These are phyloP conservation scores for Tridacna crocea DNA, from an alignment of 2,888 invertebrate genomes.

Conservation along the genomic window DNA sequence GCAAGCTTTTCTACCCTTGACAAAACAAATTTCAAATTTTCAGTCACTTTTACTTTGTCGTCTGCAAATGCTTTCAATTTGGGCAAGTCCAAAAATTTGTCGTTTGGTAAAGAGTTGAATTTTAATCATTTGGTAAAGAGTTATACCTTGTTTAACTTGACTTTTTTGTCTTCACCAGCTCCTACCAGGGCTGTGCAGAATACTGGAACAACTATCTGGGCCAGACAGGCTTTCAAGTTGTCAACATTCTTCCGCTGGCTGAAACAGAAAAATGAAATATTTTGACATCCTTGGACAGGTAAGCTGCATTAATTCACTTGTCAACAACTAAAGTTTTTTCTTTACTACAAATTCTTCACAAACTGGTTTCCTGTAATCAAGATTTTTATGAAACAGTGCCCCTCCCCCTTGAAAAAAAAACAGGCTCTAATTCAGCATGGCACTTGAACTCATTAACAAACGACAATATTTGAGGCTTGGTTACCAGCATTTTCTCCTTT, in stretches of 20 bases:
- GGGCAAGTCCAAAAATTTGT: no score
- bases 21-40: not conserved
- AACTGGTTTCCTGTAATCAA: no score
- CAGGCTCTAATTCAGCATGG: no score
- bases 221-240: slow-evolving; percentile 96
- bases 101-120: not conserved
- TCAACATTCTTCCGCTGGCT: slow-evolving; percentile 98
- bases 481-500: not conserved
- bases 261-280: slow-evolving; percentile 66
- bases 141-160: slow-evolving; percentile 92
- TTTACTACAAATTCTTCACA: no score
- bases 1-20: slow-evolving; percentile 11
- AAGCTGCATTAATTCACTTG: not conserved
- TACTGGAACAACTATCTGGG: slow-evolving; percentile 98
- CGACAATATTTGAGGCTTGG: no score
- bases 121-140: not conserved
- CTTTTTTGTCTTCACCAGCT: slow-evolving; percentile 94
- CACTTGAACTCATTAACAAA: no score
- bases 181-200: slow-evolving; percentile 96
- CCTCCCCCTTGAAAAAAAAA: no score
- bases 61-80: not conserved
- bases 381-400: no score
- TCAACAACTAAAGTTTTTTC: no score
- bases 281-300: not conserved
- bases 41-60: not conserved